Evolutionary conservation across 2,113 vertebrate genomes (phyloP).

Genomic region (Clarias gariepinus): DNA sequence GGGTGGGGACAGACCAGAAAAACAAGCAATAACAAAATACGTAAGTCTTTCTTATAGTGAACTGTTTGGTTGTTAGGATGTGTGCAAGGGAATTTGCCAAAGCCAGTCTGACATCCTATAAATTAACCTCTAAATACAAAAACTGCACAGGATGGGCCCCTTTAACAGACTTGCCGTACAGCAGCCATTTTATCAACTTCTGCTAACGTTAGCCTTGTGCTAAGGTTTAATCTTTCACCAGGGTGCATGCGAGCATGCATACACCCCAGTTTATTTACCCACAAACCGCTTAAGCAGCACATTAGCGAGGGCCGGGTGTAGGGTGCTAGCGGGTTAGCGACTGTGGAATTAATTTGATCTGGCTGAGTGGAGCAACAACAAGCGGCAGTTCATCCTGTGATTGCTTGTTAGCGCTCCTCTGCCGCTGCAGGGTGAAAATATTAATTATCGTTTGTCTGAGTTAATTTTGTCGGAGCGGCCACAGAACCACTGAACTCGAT

Average conservation of each 20-base stretch:
- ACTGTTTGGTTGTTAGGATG: neutral
- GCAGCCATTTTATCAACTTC: neutral
- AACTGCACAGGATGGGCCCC: neutral
- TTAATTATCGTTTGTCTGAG: slow-evolving; percentile 70
- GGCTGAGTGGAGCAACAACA: slow-evolving; percentile 36
- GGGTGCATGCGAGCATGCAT: neutral
- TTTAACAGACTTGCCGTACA: neutral
- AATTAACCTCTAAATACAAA: neutral
- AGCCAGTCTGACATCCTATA: neutral
- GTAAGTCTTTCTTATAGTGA: too few relatives aligned
- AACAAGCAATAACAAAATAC: too few relatives aligned
- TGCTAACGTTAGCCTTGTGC: neutral
- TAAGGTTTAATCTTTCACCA: neutral
- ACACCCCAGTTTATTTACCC: slow-evolving; percentile 15
- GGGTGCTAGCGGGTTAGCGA: slow-evolving; percentile 33
- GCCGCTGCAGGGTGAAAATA: slow-evolving; percentile 64
- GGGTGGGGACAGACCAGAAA: too few relatives aligned
- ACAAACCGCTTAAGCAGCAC: slow-evolving; percentile 14
- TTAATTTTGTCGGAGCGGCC: slow-evolving; percentile 58
- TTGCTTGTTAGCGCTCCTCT: slow-evolving; percentile 52
- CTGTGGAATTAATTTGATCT: slow-evolving; percentile 42
- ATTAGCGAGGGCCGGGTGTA: slow-evolving; percentile 13
- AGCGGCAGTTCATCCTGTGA: slow-evolving; percentile 20
- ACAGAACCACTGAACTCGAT: slow-evolving; percentile 51
- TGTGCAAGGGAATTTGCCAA: neutral